Base-by-base conservation (phyloP, 2,888 invertebrate genomes). In the Fragum fragum region DNA sequence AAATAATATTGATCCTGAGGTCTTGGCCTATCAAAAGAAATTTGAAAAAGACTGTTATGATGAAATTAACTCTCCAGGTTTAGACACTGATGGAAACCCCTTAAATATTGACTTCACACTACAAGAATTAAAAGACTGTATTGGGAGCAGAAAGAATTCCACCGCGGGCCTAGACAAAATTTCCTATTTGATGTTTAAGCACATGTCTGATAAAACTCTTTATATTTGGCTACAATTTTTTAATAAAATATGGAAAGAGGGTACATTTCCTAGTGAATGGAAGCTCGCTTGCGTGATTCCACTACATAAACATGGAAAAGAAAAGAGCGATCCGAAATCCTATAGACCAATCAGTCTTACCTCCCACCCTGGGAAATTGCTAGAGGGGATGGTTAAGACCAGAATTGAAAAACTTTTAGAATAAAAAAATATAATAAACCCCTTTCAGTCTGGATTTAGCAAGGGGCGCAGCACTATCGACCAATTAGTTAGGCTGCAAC, bases 291-390 rank as follows among this genome's bases (percentile, higher is more conserved):
- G n/a, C n/a, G n/a, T n/a, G n/a, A n/a, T n/a, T n/a, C n/a, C n/a
- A n/a, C n/a, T n/a, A n/a, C n/a, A n/a, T n/a, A n/a, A 52, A 28
- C n/a, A n/a, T n/a, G n/a, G n/a, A n/a, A n/a, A n/a, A n/a, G n/a
- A n/a, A n/a, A n/a, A n/a, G n/a, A n/a, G n/a, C 11, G 71, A 71
- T 21, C 68, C 66, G 36, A 73, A 72, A 42, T 77, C 66, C 5
- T 68, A 77, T 23, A 66, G 77, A 42, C 73, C 68, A 1, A 73
- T 73, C 14, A 73, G 73, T 42, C 77, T 72, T 16, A 72, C 77
- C 6, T 77, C 77, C 2, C 73, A 72, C 23, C 53, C 73, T 26
- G 73, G 66, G 18, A 77, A 77, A 73, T 63, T 61, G 21, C 32
- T 73, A 5, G 59, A 73, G 39, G 36, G 59, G 26, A 73, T 61